Evolutionary conservation across 2,113 vertebrate species (phyloP), one percentile per base, ranked within the genome.

Genomic region (Crocuta crocuta): DNA sequence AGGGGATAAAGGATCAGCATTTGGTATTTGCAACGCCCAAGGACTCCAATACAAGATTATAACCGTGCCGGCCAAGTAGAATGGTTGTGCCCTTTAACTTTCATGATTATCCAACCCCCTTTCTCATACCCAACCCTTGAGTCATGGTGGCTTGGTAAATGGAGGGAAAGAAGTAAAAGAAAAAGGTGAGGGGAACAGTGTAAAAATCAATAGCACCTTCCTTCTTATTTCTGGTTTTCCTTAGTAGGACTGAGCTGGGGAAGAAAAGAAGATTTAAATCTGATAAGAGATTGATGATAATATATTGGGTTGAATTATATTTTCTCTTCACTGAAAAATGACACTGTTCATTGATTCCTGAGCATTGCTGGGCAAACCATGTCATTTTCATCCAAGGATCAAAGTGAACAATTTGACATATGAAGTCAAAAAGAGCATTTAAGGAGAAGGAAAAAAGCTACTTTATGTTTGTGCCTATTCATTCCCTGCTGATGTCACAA

Each of bases 341-440:
- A 80, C 39, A 90, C 8, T 31, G 26, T 43, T 79, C 33, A 15
- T 92, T 88, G 83, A 74, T 83, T 87, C 76, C 17, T 91, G 66
- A 66, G 21, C 73, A 33, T 58, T 43, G 5, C 61, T 83, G 35
- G n/a, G 65, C 90, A 95, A 87, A 8, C 61, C 66, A 26, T 26
- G 58, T 12, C 23, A 79, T 53, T 33, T 61, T 86, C n/a, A 73
- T 50, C 17, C 19, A 35, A 15, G 12, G 23, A 90, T 1, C 28
- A 26, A 90, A 71, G 26, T 26, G 31, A 73, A 66, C 4, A 71
- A 61, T 78, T 53, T 45, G 74, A 87, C 10, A 63, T 11, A 71
- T 65, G 17, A 83, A 35, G 23, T 65, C 53, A 33, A 83, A 86
- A 53, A 4, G 16, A 66, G 13, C 26, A 66, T 66, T 90, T 35